These are phyloP conservation scores for Alloscopus bannaensis DNA, from an alignment of 2,888 invertebrate species.

Conservation along the genomic window DNA sequence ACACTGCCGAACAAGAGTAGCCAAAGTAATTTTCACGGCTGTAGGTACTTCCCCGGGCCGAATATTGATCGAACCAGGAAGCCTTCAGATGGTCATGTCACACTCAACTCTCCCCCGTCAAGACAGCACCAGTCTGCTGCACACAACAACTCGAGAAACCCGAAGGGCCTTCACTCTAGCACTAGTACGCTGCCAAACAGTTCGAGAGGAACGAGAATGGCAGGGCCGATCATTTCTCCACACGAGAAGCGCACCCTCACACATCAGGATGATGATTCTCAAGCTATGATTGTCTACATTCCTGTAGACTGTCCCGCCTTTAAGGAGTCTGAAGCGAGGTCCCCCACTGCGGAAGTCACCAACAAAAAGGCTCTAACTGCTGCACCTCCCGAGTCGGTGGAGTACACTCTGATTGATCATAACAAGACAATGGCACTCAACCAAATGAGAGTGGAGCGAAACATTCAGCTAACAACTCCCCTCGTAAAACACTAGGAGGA, in stretches of 20 bases:
- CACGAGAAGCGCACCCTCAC: conserved; percentile 62
- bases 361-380: conserved; percentile 35
- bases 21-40: conserved; percentile 44
- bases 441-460: conserved; percentile 70
- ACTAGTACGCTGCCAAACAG: conserved; percentile 67
- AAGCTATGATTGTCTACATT: conserved; percentile 70
- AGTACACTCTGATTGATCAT: conserved; percentile 72
- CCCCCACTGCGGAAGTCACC: conserved; percentile 46
- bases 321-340: conserved; percentile 52
- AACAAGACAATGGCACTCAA: conserved; percentile 72
- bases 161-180: conserved; percentile 18
- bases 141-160: conserved; percentile 38
- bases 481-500: conserved; percentile 2
- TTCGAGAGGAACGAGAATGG: conserved; percentile 52
- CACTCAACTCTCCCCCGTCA: conserved; percentile 70
- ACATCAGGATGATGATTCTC: conserved; percentile 63
- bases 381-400: conserved; percentile 63
- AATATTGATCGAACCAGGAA: conserved; percentile 67
- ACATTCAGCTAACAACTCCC: conserved; percentile 66
- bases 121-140: conserved; percentile 52
- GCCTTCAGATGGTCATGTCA: conserved; percentile 61
- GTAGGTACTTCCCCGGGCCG: conserved; percentile 57
- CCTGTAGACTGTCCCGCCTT: conserved; percentile 71
- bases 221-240: conserved; percentile 70
- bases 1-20: conserved; percentile 69